These are phyloP conservation scores for Cyanoliseus patagonus DNA, from an alignment of 2,113 vertebrate species.

Conservation along the genomic window DNA sequence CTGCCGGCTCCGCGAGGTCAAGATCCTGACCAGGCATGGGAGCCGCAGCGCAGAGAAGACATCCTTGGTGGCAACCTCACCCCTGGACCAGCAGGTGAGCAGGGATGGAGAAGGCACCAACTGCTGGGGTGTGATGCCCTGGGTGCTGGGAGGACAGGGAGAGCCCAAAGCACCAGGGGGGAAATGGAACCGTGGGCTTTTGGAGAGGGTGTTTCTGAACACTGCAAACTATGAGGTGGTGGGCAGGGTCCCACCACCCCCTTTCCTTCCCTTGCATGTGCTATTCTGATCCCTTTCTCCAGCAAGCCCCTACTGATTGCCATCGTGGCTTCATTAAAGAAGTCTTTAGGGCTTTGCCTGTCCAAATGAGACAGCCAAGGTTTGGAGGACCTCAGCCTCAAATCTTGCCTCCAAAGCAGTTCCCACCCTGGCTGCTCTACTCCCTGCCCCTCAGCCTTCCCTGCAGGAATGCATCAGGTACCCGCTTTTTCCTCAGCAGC, in stretches of 20 bases:
- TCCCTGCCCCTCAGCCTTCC: background rate
- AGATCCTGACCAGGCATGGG: conserved; percentile 42
- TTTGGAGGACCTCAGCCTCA: background rate
- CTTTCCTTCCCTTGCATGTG: background rate
- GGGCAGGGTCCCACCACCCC: background rate
- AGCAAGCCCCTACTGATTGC: background rate
- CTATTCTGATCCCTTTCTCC: background rate
- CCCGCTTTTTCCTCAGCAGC: background rate
- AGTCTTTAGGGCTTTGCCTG: background rate
- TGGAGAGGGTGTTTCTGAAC: background rate
- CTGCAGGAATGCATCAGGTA: background rate
- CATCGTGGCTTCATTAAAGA: background rate
- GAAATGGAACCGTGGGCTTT: background rate
- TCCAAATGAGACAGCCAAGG: background rate
- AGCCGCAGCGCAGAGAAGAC: background rate
- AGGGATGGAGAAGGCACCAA: background rate
- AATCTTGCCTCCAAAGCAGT: background rate
- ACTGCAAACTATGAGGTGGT: background rate
- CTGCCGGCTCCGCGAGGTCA: background rate
- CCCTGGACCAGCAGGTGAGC: conserved; percentile 41
- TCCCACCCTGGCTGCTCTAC: background rate
- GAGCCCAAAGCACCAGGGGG: background rate
- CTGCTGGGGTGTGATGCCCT: background rate
- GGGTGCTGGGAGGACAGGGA: background rate
- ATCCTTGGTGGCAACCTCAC: background rate